phyloP scores from a whole-genome alignment of 2,113 vertebrate genomes.

The Lasiurus borealis region DNA sequence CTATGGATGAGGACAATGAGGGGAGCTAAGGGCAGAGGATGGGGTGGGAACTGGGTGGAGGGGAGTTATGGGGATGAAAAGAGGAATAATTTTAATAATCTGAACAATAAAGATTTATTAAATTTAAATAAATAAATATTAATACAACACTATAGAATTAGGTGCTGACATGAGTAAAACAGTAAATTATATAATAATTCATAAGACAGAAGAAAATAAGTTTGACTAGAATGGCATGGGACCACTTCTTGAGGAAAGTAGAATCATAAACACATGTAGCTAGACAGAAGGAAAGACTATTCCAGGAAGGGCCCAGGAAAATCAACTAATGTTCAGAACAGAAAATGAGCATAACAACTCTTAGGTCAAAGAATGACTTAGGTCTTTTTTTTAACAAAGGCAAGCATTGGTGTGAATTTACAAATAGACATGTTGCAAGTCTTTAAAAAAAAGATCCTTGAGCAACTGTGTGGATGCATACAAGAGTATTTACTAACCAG shows the following conservation, averaged over 20 bases:
- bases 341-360: not conserved
- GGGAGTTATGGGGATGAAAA: too few relatives aligned
- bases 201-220: not conserved
- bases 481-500: not conserved
- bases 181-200: conserved; percentile 29
- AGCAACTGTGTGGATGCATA: not conserved
- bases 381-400: conserved; percentile 43
- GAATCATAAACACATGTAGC: not conserved
- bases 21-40: too few relatives aligned
- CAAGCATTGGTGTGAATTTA: not conserved
- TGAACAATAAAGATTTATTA: too few relatives aligned
- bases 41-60: too few relatives aligned
- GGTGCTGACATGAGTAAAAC: conserved; percentile 46
- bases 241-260: not conserved
- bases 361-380: not conserved
- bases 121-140: conserved; percentile 40
- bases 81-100: too few relatives aligned
- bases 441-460: not conserved
- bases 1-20: too few relatives aligned
- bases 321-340: not conserved
- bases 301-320: not conserved
- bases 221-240: not conserved
- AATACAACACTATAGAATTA: conserved; percentile 47
- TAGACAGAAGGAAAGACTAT: not conserved
- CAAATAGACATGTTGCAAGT: not conserved